phyloP scores from a whole-genome alignment of 2,113 vertebrate species.

The Nicator chloris region DNA sequence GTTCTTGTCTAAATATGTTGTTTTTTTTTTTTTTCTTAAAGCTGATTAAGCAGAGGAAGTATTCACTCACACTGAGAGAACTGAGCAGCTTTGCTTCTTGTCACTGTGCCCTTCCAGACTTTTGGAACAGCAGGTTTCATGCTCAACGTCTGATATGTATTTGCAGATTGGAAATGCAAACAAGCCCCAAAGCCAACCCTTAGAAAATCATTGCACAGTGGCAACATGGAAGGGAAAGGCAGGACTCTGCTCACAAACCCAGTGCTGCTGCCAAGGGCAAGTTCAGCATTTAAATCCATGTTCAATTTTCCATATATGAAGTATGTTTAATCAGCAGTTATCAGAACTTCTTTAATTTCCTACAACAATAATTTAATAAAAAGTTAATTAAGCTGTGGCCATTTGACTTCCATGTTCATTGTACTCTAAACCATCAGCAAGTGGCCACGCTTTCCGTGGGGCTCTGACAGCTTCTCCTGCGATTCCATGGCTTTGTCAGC shows the following conservation, averaged over 20 bases:
- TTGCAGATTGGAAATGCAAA: background rate
- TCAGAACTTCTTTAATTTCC: background rate
- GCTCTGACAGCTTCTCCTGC: background rate
- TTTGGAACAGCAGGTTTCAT: background rate
- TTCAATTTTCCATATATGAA: background rate
- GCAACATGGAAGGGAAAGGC: background rate
- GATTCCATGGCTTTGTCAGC: background rate
- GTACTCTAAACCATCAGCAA: background rate
- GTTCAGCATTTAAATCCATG: background rate
- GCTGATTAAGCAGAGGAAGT: background rate
- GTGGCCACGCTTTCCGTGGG: fast-evolving
- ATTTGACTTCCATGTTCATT: background rate
- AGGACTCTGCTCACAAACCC: background rate
- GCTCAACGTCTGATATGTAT: background rate
- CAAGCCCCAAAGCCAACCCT: background rate
- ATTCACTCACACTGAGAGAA: background rate
- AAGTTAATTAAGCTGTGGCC: background rate
- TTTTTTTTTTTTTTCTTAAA: background rate
- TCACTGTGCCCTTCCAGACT: background rate
- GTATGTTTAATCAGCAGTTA: background rate
- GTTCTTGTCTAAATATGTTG: background rate
- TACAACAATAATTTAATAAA: background rate
- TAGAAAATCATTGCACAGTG: fast-evolving
- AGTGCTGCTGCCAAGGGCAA: background rate
- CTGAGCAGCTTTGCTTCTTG: background rate